Evolutionary conservation across 2,888 invertebrate genomes (phyloP).

Genomic region (Argyresthia goedartella): DNA sequence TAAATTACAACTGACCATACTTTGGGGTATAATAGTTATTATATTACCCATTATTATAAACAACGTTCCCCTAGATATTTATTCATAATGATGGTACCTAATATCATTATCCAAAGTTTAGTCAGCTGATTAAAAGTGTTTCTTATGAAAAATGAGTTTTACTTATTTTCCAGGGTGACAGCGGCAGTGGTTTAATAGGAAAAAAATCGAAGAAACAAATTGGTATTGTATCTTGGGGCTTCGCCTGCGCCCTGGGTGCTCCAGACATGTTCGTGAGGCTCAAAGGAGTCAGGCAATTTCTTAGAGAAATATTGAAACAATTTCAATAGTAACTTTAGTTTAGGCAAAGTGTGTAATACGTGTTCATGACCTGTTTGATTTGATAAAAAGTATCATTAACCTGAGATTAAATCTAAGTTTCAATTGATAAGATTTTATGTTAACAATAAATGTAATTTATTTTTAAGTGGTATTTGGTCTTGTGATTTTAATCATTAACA

Average conservation of each 20-base stretch:
- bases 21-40: too few species aligned
- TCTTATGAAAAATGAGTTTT: neutral
- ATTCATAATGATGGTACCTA: neutral
- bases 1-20: neutral
- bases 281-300: conserved; percentile 1
- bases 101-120: neutral
- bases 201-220: conserved; percentile 13
- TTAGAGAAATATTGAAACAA: too few species aligned
- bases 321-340: too few species aligned
- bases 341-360: too few species aligned
- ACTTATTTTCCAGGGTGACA: conserved; percentile 14
- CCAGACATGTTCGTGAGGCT: conserved; percentile 36
- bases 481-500: too few species aligned
- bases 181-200: conserved; percentile 32
- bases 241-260: conserved; percentile 32
- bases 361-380: too few species aligned
- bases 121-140: neutral
- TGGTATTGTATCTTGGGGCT: conserved; percentile 43
- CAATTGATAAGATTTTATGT: too few species aligned
- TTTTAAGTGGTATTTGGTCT: too few species aligned
- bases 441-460: too few species aligned
- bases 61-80: too few species aligned
- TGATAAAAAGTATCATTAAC: neutral
- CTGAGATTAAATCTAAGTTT: too few species aligned
- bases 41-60: too few species aligned